A percentile compares a stretch with the other conserved stretches of the same genome.
These are phyloP conservation scores for Muscicapa comitata DNA, from an alignment of 2,797 vertebrate species.

Conservation along the genomic window DNA sequence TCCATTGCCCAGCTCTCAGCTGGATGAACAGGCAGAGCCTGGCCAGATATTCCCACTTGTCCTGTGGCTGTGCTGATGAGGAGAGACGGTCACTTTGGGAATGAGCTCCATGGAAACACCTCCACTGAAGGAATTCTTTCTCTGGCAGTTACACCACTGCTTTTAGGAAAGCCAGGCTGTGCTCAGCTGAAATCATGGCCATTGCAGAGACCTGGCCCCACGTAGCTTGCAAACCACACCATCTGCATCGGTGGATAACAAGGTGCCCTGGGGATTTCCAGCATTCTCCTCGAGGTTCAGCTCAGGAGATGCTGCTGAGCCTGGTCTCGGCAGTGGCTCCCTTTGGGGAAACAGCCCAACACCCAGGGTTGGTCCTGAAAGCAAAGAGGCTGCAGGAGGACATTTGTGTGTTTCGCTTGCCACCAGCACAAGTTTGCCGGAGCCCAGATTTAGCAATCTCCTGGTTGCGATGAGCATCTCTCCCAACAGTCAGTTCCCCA, in stretches of 20 bases:
- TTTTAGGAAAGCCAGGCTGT: not conserved
- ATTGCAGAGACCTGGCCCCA: not conserved
- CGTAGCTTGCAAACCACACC: not conserved
- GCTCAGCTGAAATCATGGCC: not conserved
- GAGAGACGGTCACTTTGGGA: not conserved
- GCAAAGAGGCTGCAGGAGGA: constrained; percentile 22
- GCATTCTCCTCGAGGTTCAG: not conserved
- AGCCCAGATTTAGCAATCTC: constrained; percentile 58
- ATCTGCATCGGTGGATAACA: not conserved
- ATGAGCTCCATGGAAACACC: not conserved
- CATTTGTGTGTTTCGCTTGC: constrained; percentile 37
- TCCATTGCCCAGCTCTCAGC: not conserved
- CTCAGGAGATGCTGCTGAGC: not conserved
- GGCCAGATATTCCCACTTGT: too few species aligned
- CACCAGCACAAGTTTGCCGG: constrained; percentile 12
- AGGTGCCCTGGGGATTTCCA: not conserved
- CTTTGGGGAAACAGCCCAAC: not conserved
- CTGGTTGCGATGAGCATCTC: constrained; percentile 35
- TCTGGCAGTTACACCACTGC: fast-evolving
- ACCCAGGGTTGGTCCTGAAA: not conserved
- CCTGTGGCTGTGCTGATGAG: not conserved
- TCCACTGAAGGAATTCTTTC: not conserved
- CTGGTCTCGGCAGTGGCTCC: fast-evolving
- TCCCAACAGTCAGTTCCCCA: constrained; percentile 57
- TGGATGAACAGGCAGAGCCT: not conserved